Evolutionary conservation across 2,888 invertebrate genomes (phyloP).

Genomic region (Maniola hyperantus): DNA sequence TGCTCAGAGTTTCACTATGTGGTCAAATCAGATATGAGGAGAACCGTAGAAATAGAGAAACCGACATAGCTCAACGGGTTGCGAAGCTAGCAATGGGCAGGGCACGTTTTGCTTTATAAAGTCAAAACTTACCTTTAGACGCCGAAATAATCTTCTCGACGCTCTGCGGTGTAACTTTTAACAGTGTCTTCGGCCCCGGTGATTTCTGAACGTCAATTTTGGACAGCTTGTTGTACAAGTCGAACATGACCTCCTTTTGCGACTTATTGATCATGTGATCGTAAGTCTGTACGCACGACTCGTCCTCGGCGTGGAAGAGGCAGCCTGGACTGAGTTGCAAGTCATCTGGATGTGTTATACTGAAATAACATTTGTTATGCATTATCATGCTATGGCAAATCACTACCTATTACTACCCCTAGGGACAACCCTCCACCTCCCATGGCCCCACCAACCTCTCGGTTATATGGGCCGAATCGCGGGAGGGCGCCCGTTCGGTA

Average conservation of each 20-base stretch:
- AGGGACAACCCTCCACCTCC: too few species aligned
- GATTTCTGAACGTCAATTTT: conserved; percentile 71
- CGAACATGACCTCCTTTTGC: conserved; percentile 78
- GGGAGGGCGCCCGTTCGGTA: too few species aligned
- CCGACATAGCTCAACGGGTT: too few species aligned
- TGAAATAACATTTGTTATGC: conserved; percentile 38
- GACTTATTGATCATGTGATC: conserved; percentile 78
- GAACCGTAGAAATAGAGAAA: too few species aligned
- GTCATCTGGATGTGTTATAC: conserved; percentile 62
- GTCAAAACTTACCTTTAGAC: conserved; percentile 59
- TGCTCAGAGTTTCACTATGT: too few species aligned
- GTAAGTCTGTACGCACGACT: conserved; percentile 65
- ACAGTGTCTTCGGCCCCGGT: conserved; percentile 66
- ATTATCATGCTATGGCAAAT: neutral
- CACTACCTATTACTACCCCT: too few species aligned
- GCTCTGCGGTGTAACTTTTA: conserved; percentile 76
- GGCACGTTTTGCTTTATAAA: too few species aligned
- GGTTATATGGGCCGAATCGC: too few species aligned
- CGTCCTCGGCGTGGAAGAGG: conserved; percentile 66
- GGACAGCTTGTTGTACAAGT: conserved; percentile 73
- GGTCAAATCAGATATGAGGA: too few species aligned
- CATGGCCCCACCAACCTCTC: too few species aligned
- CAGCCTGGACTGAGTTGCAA: conserved; percentile 70
- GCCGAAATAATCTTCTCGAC: conserved; percentile 73
- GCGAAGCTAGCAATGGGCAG: too few species aligned